phyloP scores from a whole-genome alignment of 2,888 invertebrate genomes.

The Morinoia aosen region DNA sequence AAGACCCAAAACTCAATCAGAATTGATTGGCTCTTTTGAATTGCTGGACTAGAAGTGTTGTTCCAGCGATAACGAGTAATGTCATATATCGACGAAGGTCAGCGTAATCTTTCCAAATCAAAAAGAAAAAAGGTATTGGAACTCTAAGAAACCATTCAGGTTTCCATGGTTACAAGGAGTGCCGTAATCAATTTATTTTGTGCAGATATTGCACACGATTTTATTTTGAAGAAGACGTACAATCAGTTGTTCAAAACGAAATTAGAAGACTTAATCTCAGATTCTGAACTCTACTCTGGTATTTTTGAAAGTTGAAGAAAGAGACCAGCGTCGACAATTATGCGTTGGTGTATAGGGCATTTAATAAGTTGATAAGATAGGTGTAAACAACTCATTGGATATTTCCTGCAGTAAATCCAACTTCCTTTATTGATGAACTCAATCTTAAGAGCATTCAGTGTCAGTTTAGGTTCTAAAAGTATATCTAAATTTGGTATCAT shows the following conservation, averaged over 20 bases:
- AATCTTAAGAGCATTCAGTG: background rate
- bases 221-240: background rate
- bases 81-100: background rate
- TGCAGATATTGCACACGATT: background rate
- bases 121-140: background rate
- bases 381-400: background rate
- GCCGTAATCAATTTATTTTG: background rate
- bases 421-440: background rate
- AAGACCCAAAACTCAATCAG: background rate
- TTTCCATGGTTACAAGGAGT: background rate
- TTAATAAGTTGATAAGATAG: background rate
- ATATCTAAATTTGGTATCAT: too few species aligned
- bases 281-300: background rate
- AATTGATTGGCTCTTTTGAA: background rate
- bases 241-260: background rate
- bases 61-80: background rate
- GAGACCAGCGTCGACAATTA: background rate
- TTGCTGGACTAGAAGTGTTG: background rate
- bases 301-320: background rate
- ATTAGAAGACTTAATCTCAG: background rate
- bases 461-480: too few species aligned
- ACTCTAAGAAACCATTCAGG: background rate
- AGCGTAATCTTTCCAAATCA: background rate
- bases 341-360: background rate
- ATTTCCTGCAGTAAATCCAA: background rate